Base-by-base conservation (phyloP, 1,140 invertebrate genomes). In the Drosophila truncata region DNA sequence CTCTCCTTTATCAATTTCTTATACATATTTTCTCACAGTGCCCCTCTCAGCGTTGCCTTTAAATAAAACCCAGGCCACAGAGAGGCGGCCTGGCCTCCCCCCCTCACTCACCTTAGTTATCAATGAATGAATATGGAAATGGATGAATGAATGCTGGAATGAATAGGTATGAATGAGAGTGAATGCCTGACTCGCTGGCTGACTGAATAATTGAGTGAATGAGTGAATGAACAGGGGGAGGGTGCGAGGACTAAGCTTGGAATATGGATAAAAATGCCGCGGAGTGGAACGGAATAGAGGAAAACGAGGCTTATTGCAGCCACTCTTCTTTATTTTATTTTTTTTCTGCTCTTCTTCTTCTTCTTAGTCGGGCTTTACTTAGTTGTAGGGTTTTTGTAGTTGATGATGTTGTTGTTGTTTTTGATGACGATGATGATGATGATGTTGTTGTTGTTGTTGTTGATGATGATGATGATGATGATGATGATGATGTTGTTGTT, bases 221-320 rank as follows among this genome's bases (percentile, higher is more conserved):
- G 50, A 54, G 37, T 71, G 39, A 55, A 55, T 78, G 63, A 69
- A 44, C 60, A 13, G 6, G 11, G 44, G 57, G 57, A 73, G 50
- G 44, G 60, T n/a, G n/a, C 60, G 60, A 62, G 64, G 18, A 42
- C 6, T 18, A 18, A 14, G 14, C 25, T 23, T 39, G 23, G 29
- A 50, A 41, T 72, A 29, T 37, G 27, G 20, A 27, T 33, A 59
- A 69, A 69, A 71, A 72, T 61, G 42, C 41, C 23, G 54, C 39
- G 25, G 23, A 42, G 20, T 42, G 62, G 44, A 52, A 29, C 23
- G 49, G 25, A 66, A 57, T 29, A n/a, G 55, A 61, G 62, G 42
- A 62, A 59, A 66, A 67, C 50, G 71, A 67, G 46, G 47, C 74
- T 58, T 55, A 78, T 77, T 71, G 74, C 74, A 78, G 52, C 33